Evolutionary conservation across 2,797 vertebrate species (phyloP), one percentile per base, ranked within the genome.

Genomic region (Scomberomorus guttatus): DNA sequence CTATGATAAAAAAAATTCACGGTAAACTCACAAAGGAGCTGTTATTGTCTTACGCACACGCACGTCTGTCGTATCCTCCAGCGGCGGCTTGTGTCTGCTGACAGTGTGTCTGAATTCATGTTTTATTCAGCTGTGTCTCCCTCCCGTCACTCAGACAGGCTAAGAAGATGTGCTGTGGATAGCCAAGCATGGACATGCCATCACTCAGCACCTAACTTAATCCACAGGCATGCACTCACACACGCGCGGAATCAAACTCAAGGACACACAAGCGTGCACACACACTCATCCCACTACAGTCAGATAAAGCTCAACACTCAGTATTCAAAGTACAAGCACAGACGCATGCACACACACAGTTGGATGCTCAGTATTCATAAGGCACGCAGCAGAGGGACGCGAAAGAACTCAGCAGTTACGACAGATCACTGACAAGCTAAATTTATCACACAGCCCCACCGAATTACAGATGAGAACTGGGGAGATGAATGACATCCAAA

Each of bases 111-210:
- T 88, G 81, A 60, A 37, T 77, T 89, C 82, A 94, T 93, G 88
- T 92, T 93, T 92, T 92, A 94, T 94, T 94, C 90, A 94, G 62
- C 69, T 14, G 68, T 55, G 81, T 87, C 85, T 86, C 62, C 79
- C 50, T 75, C 51, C 80, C 48, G 37, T 89, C 86, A 81, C 71
- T 90, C 83, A 87, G 66, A 81, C 78, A 29, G 75, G 61, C 80
- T 60, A 51, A 68, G 79, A 85, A 80, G 89, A 87, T 84, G 82
- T 82, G 78, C 73, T 25, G 79, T 34, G 79, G 83, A 87, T 72
- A 77, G 87, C 79, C 78, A 71, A 83, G 85, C 82, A 63, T 76
- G 77, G 80, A 75, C 82, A 68, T 20, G 32, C 75, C 82, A 89
- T 90, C 84, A 81, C 71, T 88, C 88, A 84, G 54, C 82, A 66